Evolutionary conservation across 2,113 vertebrate genomes (phyloP).

Genomic region (Thalassoma bifasciatum): DNA sequence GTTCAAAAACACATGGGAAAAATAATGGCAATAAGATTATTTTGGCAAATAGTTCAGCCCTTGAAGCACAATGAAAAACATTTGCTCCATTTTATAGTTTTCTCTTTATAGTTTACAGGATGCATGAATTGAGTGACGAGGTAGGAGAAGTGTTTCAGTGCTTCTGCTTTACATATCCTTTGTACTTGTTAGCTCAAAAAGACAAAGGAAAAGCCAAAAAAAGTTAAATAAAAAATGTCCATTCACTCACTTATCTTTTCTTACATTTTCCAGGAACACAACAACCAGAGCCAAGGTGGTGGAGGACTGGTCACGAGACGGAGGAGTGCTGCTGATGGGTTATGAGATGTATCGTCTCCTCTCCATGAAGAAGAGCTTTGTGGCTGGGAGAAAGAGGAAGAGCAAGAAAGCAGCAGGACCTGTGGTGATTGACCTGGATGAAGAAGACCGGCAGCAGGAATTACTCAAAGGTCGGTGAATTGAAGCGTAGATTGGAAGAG

Average conservation of each 20-base stretch:
- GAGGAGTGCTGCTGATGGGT: constrained; percentile 95
- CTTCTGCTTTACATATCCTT: not conserved
- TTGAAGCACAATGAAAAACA: no score
- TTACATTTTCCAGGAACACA: constrained; percentile 84
- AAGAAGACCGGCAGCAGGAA: constrained; percentile 95
- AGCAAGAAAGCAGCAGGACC: constrained; percentile 90
- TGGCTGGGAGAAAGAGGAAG: constrained; percentile 92
- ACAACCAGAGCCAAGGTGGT: constrained; percentile 92
- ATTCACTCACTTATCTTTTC: not conserved
- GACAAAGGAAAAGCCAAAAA: no score
- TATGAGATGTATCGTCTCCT: constrained; percentile 99
- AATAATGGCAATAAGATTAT: no score
- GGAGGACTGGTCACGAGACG: constrained; percentile 90
- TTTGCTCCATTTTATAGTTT: not conserved
- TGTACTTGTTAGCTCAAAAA: not conserved
- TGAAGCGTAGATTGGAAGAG: not conserved
- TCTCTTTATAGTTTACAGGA: no score
- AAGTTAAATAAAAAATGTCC: no score
- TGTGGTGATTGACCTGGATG: constrained; percentile 92
- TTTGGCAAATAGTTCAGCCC: no score
- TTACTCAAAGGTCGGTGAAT: constrained; percentile 89
- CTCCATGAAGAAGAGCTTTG: constrained; percentile 95
- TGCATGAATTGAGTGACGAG: no score
- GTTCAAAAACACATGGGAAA: no score
- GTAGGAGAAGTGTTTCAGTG: no score